Percentiles rank a stretch among this genome's conserved stretches.
These are phyloP conservation scores for Octopus sinensis DNA, from an alignment of 1,140 invertebrate species.

Conservation along the genomic window DNA sequence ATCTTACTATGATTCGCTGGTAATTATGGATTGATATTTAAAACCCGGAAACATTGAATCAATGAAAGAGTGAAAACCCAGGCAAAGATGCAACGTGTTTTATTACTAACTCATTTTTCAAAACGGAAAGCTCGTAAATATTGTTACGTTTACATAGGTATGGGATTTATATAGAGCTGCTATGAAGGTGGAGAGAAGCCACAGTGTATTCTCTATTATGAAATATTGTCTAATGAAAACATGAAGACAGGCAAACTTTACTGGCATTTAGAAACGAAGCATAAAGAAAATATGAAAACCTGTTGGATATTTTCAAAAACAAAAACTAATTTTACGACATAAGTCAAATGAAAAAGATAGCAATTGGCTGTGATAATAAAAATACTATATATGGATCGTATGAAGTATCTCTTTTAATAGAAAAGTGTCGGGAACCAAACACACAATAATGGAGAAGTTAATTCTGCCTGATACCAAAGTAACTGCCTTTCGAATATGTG, in stretches of 20 bases:
- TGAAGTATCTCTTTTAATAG: neutral
- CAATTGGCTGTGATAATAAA: neutral
- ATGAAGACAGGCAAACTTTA: neutral
- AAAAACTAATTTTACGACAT: neutral
- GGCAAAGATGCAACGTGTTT: too few relatives aligned
- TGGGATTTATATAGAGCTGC: neutral
- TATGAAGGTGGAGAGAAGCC: neutral
- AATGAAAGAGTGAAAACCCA: too few relatives aligned
- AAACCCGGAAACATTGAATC: too few relatives aligned
- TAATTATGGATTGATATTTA: too few relatives aligned
- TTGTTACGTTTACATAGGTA: neutral
- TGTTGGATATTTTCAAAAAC: neutral
- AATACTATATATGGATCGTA: neutral
- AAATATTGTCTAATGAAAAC: neutral
- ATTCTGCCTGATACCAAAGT: neutral
- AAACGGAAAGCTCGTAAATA: too few relatives aligned
- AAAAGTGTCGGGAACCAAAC: neutral
- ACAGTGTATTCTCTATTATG: neutral
- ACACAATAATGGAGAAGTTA: constrained; percentile 3
- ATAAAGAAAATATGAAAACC: neutral
- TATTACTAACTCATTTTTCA: too few relatives aligned
- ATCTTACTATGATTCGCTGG: too few relatives aligned
- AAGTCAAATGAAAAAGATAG: neutral
- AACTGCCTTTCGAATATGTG: neutral
- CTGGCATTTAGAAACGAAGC: constrained; percentile 1